A percentile compares a stretch with the other conserved stretches of the same genome.
These are phyloP conservation scores for Callimorpha dominula DNA, from an alignment of 2,888 invertebrate species.

Conservation along the genomic window DNA sequence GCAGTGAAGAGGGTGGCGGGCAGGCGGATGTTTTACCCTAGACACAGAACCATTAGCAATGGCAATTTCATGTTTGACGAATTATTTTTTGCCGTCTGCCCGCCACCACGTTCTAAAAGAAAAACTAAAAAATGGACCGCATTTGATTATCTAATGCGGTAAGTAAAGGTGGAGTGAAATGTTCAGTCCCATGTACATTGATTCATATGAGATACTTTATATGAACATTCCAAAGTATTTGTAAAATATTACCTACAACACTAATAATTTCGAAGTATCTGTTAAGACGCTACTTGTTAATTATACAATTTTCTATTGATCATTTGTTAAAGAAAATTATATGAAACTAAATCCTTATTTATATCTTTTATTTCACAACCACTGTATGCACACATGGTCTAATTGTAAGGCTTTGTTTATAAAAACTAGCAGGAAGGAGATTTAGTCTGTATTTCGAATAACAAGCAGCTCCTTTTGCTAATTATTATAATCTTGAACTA, in stretches of 20 bases:
- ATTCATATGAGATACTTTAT: slow-evolving; percentile 84
- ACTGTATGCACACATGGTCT: slow-evolving; percentile 14
- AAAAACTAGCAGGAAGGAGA: slow-evolving; percentile 16
- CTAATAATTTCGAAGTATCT: slow-evolving; percentile 86
- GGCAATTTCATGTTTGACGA: slow-evolving; percentile 61
- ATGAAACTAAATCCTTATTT: slow-evolving; percentile 85
- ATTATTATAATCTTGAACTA: slow-evolving; percentile 83
- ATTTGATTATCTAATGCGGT: slow-evolving; percentile 39
- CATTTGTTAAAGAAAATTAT: slow-evolving; percentile 88
- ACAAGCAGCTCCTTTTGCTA: slow-evolving; percentile 63
- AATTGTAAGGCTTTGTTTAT: slow-evolving; percentile 26
- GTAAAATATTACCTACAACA: slow-evolving; percentile 86
- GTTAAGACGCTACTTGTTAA: slow-evolving; percentile 87
- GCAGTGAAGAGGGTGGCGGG: slow-evolving; percentile 36
- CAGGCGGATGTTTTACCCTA: slow-evolving; percentile 67
- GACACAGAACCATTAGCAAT: slow-evolving; percentile 58
- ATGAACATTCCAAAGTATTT: slow-evolving; percentile 87
- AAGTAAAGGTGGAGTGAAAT: slow-evolving; percentile 47
- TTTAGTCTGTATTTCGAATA: slow-evolving; percentile 26
- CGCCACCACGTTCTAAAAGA: slow-evolving; percentile 37
- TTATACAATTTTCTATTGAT: slow-evolving; percentile 87
- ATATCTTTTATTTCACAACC: slow-evolving; percentile 68
- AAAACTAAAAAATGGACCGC: slow-evolving; percentile 45
- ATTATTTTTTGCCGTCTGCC: slow-evolving; percentile 42
- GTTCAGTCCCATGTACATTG: slow-evolving; percentile 66